Evolutionary conservation across 2,888 invertebrate species (phyloP).

Genomic region (Patella pellucida): DNA sequence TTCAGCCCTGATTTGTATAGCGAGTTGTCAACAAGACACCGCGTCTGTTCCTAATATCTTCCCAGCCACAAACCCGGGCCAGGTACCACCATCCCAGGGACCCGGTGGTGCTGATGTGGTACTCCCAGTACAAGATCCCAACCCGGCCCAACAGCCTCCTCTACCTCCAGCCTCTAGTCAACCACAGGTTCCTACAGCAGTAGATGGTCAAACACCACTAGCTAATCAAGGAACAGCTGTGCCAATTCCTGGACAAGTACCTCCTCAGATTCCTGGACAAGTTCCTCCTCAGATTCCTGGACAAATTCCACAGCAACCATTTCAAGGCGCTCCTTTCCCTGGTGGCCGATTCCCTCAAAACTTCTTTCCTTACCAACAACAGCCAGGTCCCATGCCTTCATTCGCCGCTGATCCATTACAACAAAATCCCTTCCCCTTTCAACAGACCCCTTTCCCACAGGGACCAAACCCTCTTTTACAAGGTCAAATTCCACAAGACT

Average conservation of each 20-base stretch:
- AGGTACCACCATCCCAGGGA: too few species aligned
- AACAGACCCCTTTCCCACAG: not conserved
- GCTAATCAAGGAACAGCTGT: too few species aligned
- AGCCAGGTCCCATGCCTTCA: not conserved
- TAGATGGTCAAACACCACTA: not conserved
- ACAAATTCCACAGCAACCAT: not conserved
- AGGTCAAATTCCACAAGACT: not conserved
- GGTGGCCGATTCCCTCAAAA: not conserved
- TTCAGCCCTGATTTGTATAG: too few species aligned
- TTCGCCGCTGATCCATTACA: not conserved
- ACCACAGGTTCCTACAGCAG: not conserved
- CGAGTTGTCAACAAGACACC: too few species aligned
- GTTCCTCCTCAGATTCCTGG: not conserved
- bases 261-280: not conserved
- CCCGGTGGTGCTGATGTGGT: not conserved
- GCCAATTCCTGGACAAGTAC: not conserved
- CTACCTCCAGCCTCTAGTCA: not conserved
- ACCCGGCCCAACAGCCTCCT: not conserved
- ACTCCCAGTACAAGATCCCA: not conserved
- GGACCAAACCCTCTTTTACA: not conserved
- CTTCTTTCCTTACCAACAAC: not conserved
- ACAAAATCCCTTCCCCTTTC: not conserved
- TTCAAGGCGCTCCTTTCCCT: not conserved
- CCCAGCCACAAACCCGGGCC: too few species aligned
- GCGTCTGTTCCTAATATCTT: too few species aligned